Evolutionary conservation across 1,140 invertebrate genomes (phyloP).

Genomic region (Orchesella cincta): DNA sequence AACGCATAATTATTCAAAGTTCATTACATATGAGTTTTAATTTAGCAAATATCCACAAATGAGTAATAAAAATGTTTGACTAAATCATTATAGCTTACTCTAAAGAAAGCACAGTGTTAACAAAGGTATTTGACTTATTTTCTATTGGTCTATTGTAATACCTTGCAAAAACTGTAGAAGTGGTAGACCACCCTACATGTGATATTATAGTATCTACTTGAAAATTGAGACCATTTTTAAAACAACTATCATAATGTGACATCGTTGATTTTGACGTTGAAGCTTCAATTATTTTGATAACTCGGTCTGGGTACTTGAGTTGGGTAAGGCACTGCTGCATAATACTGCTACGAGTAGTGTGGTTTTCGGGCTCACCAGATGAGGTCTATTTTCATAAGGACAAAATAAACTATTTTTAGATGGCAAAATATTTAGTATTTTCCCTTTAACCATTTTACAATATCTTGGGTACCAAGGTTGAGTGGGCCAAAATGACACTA

Average conservation of each 20-base stretch:
- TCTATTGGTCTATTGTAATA: too few species aligned
- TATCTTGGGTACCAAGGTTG: background rate
- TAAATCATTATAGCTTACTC: too few species aligned
- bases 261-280: background rate
- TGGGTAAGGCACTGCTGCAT: background rate
- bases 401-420: background rate
- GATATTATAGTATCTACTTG: too few species aligned
- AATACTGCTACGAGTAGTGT: background rate
- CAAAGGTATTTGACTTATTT: too few species aligned
- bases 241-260: background rate
- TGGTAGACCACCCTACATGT: too few species aligned
- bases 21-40: too few species aligned
- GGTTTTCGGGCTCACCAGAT: background rate
- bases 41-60: too few species aligned
- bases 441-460: background rate
- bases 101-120: too few species aligned
- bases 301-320: background rate
- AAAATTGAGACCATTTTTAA: too few species aligned
- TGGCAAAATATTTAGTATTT: background rate
- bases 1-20: too few species aligned
- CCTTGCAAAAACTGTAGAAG: too few species aligned
- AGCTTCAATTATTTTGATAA: background rate
- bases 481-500: conserved; percentile 12
- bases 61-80: too few species aligned
- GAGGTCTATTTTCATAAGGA: background rate